phyloP scores from a whole-genome alignment of 1,140 invertebrate species.

The Pseudomyrmex dendroicus region DNA sequence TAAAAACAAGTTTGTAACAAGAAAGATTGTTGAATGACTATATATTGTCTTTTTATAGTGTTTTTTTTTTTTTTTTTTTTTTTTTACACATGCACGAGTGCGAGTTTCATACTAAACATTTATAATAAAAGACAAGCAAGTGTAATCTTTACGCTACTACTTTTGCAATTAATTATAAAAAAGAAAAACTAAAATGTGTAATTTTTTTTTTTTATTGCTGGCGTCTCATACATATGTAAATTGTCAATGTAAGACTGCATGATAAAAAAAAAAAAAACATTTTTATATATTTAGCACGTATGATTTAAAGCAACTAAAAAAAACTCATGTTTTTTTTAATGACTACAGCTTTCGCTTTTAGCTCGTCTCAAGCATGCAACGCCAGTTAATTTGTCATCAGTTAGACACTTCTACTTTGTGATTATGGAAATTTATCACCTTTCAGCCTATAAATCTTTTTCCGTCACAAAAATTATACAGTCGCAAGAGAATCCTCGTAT shows the following conservation, averaged over 20 bases:
- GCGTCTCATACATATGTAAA: background rate
- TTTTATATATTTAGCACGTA: background rate
- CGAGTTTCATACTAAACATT: background rate
- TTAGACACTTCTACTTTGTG: background rate
- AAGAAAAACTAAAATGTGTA: no score
- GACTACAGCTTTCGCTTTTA: background rate
- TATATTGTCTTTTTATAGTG: background rate
- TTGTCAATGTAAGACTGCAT: no score
- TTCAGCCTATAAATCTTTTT: background rate
- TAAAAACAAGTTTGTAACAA: background rate
- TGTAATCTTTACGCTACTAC: background rate
- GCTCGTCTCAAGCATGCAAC: background rate
- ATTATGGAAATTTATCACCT: background rate
- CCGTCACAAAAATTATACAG: background rate
- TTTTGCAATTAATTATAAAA: background rate
- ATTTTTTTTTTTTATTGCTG: no score
- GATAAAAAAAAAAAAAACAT: background rate
- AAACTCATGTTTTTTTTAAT: slow-evolving; percentile 7
- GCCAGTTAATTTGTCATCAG: slow-evolving; percentile 35
- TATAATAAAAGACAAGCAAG: background rate
- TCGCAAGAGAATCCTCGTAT: background rate
- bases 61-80: no score
- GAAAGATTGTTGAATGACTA: background rate
- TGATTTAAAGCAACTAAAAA: background rate
- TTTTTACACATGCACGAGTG: no score